Conservation (phyloP, 2,888 invertebrate genomes). For the Volucella bombylans region DNA sequence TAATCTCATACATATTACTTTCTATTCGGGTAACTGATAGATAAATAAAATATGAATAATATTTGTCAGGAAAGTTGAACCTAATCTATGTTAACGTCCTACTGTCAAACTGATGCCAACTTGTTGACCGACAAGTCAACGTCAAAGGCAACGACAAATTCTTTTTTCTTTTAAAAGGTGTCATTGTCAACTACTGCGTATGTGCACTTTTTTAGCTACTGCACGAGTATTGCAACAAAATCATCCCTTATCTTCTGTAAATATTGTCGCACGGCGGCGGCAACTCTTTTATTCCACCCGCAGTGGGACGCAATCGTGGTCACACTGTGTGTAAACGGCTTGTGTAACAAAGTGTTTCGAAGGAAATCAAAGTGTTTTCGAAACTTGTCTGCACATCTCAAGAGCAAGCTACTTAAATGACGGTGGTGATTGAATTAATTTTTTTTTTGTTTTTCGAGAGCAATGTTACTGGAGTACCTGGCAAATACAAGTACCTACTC, state of each 20-base stretch:
- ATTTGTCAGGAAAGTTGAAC: too few species aligned
- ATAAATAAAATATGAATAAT: too few species aligned
- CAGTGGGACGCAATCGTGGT: constrained; percentile 3
- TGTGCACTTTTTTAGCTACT: not conserved
- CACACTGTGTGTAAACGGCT: constrained; percentile 23
- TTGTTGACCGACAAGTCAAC: not conserved
- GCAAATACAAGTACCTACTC: constrained; percentile 59
- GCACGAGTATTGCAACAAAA: constrained; percentile 6
- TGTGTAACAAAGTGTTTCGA: constrained; percentile 51
- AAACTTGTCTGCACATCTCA: constrained; percentile 41
- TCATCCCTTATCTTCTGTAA: constrained; percentile 5
- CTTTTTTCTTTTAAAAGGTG: not conserved
- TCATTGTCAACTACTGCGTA: not conserved
- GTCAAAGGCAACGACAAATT: not conserved
- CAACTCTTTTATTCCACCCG: constrained; percentile 9
- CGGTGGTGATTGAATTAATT: constrained; percentile 27
- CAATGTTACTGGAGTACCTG: constrained; percentile 56
- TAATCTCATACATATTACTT: too few species aligned
- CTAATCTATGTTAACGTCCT: too few species aligned
- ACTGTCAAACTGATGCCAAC: not conserved
- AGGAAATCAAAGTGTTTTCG: constrained; percentile 52
- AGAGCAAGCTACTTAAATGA: constrained; percentile 46
- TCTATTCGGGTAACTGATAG: too few species aligned
- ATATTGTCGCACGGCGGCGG: not conserved
- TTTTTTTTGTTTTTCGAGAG: constrained; percentile 36